A percentile compares a stretch with the other conserved stretches of the same genome.
Conservation (phyloP, 1,140 invertebrate genomes). For the Pseudomyrmex sp. region DNA sequence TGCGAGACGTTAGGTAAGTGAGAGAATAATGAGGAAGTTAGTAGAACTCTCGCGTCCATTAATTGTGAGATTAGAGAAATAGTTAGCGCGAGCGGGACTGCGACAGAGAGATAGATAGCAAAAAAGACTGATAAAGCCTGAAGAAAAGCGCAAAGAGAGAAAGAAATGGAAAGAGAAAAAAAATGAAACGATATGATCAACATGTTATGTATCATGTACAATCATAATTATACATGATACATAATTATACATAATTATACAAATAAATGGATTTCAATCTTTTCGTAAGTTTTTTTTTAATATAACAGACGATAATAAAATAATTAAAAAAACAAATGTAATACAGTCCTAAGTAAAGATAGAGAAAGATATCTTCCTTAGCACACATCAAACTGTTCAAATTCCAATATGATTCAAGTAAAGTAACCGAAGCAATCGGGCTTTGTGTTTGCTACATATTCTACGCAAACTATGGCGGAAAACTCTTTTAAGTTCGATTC, state of each 20-base stretch:
- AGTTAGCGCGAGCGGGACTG: neutral
- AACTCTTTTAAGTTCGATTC: slow-evolving; percentile 59
- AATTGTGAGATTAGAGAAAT: neutral
- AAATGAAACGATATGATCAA: neutral
- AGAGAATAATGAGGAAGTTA: neutral
- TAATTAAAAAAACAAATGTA: no score
- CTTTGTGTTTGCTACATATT: slow-evolving; percentile 48
- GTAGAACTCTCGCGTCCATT: neutral
- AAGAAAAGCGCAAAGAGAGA: neutral
- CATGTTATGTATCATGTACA: neutral
- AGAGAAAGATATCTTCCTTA: slow-evolving; percentile 7
- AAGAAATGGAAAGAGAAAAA: no score
- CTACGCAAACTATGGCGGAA: slow-evolving; percentile 43
- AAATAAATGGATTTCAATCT: no score
- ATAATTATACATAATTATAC: no score
- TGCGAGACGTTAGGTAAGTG: neutral
- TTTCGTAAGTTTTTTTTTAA: no score
- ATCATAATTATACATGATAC: no score
- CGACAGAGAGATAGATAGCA: neutral
- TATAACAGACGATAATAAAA: no score
- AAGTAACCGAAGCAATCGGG: slow-evolving; percentile 37
- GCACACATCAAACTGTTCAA: slow-evolving; percentile 2
- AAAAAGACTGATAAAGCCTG: neutral
- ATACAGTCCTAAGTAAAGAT: neutral
- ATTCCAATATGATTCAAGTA: slow-evolving; percentile 30